Base-by-base conservation (phyloP, 64 coral and sea anemone genomes). In the Montipora foliosa region DNA sequence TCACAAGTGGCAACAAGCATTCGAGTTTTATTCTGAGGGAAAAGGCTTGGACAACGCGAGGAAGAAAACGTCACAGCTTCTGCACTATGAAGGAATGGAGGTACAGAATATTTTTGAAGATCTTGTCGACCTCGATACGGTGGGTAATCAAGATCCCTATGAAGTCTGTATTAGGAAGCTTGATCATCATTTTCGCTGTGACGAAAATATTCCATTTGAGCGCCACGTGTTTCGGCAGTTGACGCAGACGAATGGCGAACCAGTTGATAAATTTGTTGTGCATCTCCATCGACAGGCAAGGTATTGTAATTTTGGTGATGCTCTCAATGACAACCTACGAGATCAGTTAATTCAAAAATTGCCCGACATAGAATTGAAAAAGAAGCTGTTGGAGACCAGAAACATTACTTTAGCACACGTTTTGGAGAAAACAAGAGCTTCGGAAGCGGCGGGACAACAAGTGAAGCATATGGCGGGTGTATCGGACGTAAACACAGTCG, bases 341-440 rank as follows among this genome's bases (percentile, higher is more conserved):
- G 84, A 88, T 58, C 83, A 93, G 72, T 85, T 93, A 14, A 88
- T 70, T 19, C 76, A 93, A 87, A 84, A 80, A 79, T 0, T 93
- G 7, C 17, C 29, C 76, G 47, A 88, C 17, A 57, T 92, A 24
- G 83, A 88, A 45, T 49, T 93, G 82, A 87, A 94, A 58, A 94
- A 82, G 71, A 37, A 96, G 53, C 53, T 57, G 53, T 57, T 57
- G 53, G 53, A 8, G 10, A 57, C 3, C 53, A 57, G 81, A 61
- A 96, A 96, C 79, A 89, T 92, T 45, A 95, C 77, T 49, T 86
- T 92, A 14, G 70, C 82, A 52, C 80, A 74, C 60, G 89, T 89
- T 79, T 75, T 87, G 14, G 94, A 91, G n/a, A 95, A 87, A 87
- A 81, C 94, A 19, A 58, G 89, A 72, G 94, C 87, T 19, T 96